phyloP scores from a whole-genome alignment of 1,140 invertebrate species.

The Plutomurus gul region DNA sequence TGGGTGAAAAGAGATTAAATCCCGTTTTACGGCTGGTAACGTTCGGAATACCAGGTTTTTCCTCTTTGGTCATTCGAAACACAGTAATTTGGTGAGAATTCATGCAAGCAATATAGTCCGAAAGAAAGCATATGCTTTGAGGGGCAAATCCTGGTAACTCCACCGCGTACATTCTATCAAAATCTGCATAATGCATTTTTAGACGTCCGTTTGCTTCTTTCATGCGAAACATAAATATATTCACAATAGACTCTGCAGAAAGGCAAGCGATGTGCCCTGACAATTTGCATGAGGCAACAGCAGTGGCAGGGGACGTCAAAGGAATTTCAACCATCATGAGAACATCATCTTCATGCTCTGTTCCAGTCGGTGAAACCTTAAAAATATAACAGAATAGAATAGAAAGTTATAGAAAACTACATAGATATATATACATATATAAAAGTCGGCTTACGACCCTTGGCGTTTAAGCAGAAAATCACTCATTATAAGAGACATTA shows the following conservation, averaged over 20 bases:
- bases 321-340: constrained; percentile 52
- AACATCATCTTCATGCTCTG: constrained; percentile 42
- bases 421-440: no score
- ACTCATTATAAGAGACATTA: no score
- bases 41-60: background rate
- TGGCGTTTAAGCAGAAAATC: constrained; percentile 54
- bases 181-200: constrained; percentile 49
- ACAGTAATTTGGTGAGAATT: constrained; percentile 17
- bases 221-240: constrained; percentile 46
- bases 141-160: constrained; percentile 34
- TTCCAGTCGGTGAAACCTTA: constrained; percentile 49
- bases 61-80: constrained; percentile 40
- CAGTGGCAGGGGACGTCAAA: constrained; percentile 31
- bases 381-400: background rate
- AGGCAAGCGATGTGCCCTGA: constrained; percentile 49
- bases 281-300: constrained; percentile 44
- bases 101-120: constrained; percentile 35
- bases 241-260: constrained; percentile 39
- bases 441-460: no score
- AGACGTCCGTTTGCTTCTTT: constrained; percentile 47
- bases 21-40: background rate
- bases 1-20: constrained; percentile 2
- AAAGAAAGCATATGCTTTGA: constrained; percentile 36
- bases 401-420: no score
- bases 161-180: constrained; percentile 46